Conservation (phyloP, 2,113 vertebrate species). For the Megaceryle torquata region DNA sequence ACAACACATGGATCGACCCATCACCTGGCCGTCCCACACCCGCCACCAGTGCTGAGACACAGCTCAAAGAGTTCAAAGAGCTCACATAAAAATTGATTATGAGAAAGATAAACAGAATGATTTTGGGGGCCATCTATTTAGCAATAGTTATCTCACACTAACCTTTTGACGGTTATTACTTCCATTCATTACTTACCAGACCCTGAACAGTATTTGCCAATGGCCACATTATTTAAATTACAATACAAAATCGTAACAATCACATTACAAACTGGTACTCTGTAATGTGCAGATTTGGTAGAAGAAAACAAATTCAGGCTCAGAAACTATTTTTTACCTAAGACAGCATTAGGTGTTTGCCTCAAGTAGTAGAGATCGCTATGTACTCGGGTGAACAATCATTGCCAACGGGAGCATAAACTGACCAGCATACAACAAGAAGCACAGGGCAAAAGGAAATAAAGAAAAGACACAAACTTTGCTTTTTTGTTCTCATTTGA, state of each 20-base stretch:
- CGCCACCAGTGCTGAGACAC: neutral
- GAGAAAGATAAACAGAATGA: neutral
- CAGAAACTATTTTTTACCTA: neutral
- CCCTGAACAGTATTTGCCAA: neutral
- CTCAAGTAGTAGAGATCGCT: neutral
- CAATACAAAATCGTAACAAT: neutral
- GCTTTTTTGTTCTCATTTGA: neutral
- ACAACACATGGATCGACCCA: rapidly evolving
- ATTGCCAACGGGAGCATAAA: neutral
- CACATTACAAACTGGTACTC: neutral
- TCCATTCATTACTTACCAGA: neutral
- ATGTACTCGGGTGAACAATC: neutral
- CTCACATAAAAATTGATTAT: neutral
- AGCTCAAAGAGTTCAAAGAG: neutral
- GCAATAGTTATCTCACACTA: neutral
- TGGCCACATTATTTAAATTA: neutral
- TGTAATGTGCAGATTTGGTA: neutral
- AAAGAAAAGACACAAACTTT: neutral
- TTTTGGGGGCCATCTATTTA: neutral
- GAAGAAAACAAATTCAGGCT: neutral
- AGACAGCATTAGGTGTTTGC: neutral
- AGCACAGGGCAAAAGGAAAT: neutral
- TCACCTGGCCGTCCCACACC: neutral
- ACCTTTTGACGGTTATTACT: neutral
- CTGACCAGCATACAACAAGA: neutral